Conservation (phyloP, 2,888 invertebrate species). For the Sinodicranocentrus sp. region DNA sequence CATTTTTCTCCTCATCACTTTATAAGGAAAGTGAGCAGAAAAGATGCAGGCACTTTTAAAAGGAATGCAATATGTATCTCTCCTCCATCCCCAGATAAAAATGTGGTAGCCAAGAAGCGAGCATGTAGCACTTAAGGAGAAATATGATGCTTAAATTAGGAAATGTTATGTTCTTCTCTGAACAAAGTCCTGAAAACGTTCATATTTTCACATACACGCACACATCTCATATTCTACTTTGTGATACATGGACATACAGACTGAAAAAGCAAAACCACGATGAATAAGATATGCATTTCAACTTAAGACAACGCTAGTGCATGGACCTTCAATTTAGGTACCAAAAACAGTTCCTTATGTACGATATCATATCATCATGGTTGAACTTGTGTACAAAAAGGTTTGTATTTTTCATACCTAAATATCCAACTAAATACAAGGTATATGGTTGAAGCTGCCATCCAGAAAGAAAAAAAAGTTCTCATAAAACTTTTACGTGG, state of each 20-base stretch:
- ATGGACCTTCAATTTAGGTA: slow-evolving; percentile 44
- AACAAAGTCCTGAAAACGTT: not conserved
- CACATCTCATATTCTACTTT: slow-evolving; percentile 6
- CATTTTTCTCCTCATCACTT: slow-evolving; percentile 28
- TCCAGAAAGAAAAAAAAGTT: slow-evolving; percentile 43
- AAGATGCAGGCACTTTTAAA: slow-evolving; percentile 29
- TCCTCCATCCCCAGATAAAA: slow-evolving; percentile 28
- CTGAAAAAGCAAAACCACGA: not conserved
- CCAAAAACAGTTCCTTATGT: no score
- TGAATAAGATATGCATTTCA: slow-evolving; percentile 11
- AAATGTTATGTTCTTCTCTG: slow-evolving; percentile 43
- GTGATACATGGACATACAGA: slow-evolving; percentile 22
- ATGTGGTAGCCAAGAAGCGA: slow-evolving; percentile 29
- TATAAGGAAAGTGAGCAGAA: slow-evolving; percentile 55
- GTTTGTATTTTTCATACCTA: slow-evolving; percentile 3
- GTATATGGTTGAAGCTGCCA: slow-evolving; percentile 23
- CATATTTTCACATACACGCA: slow-evolving; percentile 1
- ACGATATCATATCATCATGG: no score
- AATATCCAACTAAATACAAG: not conserved
- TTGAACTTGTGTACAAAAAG: no score
- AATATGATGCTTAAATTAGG: slow-evolving; percentile 67
- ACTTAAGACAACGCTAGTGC: not conserved
- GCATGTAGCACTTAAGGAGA: slow-evolving; percentile 46
- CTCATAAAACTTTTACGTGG: slow-evolving; percentile 36
- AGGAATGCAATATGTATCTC: slow-evolving; percentile 43